phyloP scores from a whole-genome alignment of 2,888 invertebrate genomes.

The Drosophila tanythrix region DNA sequence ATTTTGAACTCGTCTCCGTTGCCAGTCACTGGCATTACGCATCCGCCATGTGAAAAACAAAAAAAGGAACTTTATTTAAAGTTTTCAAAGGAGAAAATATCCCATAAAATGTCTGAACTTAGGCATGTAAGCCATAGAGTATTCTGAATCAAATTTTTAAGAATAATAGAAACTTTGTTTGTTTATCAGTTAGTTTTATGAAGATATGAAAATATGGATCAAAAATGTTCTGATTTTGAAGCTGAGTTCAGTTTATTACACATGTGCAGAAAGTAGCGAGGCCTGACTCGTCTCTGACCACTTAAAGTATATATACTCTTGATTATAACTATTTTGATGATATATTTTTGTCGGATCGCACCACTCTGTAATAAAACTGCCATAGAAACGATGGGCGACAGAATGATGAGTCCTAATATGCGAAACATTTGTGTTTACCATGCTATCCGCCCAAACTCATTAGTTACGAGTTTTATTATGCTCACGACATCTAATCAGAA shows the following conservation, averaged over 20 bases:
- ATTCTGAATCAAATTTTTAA: neutral
- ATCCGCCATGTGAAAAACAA: slow-evolving; percentile 45
- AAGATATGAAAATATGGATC: neutral
- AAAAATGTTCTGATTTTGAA: neutral
- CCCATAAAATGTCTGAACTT: neutral
- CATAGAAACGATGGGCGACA: neutral
- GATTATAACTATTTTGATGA: neutral
- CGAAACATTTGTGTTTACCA: neutral
- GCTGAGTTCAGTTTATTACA: neutral
- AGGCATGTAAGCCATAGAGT: neutral
- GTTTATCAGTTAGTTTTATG: neutral
- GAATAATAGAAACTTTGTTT: too few species aligned
- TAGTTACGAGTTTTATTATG: neutral
- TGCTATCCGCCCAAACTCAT: neutral
- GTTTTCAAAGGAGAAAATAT: neutral
- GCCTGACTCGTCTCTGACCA: too few species aligned
- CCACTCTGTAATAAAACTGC: neutral
- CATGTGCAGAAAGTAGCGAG: too few species aligned
- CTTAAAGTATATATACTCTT: too few species aligned
- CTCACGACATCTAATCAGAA: neutral
- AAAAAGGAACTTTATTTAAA: neutral
- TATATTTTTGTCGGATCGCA: neutral
- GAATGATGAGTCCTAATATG: neutral
- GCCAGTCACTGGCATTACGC: slow-evolving; percentile 55
- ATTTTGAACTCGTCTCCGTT: slow-evolving; percentile 42